Percentiles rank a stretch among this genome's conserved stretches.
Conservation (phyloP, 2,797 vertebrate species). For the Adrianichthys oophorus region DNA sequence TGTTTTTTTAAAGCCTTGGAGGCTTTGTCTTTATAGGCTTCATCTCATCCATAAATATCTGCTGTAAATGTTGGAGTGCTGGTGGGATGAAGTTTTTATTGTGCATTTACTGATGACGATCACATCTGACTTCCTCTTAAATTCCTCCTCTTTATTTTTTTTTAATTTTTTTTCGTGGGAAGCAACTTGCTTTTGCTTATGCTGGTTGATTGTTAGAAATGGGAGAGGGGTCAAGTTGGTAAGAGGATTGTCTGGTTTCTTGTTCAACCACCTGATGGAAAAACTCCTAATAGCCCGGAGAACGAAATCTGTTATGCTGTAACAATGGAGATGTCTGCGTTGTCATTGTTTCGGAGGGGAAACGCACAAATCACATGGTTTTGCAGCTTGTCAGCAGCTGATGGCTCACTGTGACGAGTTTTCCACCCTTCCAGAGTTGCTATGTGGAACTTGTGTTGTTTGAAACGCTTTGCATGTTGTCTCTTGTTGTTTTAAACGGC, state of each 20-base stretch:
- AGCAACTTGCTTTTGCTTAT: background rate
- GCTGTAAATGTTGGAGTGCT: background rate
- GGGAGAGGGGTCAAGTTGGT: no score
- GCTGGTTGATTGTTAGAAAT: no score
- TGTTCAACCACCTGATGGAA: conserved; percentile 5
- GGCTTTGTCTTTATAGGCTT: background rate
- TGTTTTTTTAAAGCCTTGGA: background rate
- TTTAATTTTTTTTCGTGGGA: background rate
- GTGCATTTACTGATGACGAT: no score
- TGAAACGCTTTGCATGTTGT: no score
- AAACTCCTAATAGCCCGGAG: background rate
- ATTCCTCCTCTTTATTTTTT: no score
- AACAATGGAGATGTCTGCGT: conserved; percentile 12
- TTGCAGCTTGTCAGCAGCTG: conserved; percentile 1
- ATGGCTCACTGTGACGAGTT: background rate
- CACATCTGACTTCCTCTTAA: no score
- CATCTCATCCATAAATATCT: background rate
- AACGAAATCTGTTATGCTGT: conserved; percentile 18
- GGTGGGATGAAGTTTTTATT: background rate
- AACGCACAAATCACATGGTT: conserved; percentile 29
- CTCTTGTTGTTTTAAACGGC: no score
- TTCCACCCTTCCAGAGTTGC: conserved; percentile 12
- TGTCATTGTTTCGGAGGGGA: conserved; percentile 14
- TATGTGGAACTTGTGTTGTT: background rate
- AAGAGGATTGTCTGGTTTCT: conserved; percentile 3